Base-by-base conservation (phyloP, 2,888 invertebrate genomes). In the Eupithecia inturbata region DNA sequence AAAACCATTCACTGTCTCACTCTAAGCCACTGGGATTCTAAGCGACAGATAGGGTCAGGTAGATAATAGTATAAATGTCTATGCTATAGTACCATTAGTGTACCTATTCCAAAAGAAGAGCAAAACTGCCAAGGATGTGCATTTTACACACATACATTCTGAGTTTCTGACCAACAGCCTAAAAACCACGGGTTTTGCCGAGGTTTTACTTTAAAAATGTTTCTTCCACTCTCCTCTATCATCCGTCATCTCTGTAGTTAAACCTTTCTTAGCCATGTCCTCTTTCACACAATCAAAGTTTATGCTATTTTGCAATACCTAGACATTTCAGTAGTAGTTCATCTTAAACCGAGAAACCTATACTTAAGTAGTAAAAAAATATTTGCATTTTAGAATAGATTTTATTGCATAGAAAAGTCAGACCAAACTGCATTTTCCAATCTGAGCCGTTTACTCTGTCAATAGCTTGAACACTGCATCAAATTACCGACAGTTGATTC, bases 401-500 rank as follows among this genome's bases (percentile, higher is more conserved):
- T 53, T 26, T 1, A 53, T 26, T 12, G 53, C 22, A 26, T 0
- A 63, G 9, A 12, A 64, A 36, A 10, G 16, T 36, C 33, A 33
- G n/a, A n/a, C 9, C n/a, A 33, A 36, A 36, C 19, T 63, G 45
- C 63, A 67, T 70, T 68, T 67, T 67, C 36, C 28, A 73, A 70
- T 70, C 57, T 22, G 33, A 64, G 28, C n/a, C 4, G 36, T n/a
- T 67, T 28, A 41, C 28, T 7, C 4, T 22, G 62, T 62, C 45
- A 28, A 53, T 36, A 67, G 28, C 3, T 39, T 45, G 70, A 57
- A 64, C 71, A 66, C 49, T 66, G 71, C 68, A 71, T 57, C 70
- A 66, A 68, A 68, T 71, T 68, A 41, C 60, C 6, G 63, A n/a
- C 68, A 64, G 62, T 26, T 41, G 71, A 71, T 63, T 63, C 28